phyloP scores from a whole-genome alignment of 2,888 invertebrate species.

The Acanthosepion lycidas region DNA sequence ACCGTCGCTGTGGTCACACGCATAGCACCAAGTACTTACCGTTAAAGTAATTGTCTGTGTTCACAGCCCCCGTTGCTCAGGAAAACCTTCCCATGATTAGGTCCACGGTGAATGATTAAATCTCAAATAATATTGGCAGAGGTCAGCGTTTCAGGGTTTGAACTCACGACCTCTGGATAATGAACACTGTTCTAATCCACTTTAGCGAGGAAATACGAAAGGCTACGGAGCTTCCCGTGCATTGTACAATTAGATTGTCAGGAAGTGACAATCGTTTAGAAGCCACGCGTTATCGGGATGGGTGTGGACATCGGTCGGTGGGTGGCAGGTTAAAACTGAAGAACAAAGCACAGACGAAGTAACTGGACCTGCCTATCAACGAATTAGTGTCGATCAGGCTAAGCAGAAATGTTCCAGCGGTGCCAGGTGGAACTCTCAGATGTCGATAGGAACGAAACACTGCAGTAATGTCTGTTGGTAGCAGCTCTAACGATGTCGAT shows the following conservation, averaged over 20 bases:
- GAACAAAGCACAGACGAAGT: background rate
- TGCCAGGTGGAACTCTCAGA: background rate
- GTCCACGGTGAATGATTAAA: background rate
- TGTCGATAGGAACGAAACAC: too few species aligned
- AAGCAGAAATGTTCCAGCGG: background rate
- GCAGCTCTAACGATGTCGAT: too few species aligned
- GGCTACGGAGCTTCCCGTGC: background rate
- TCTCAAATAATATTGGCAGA: background rate
- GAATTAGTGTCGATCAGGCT: background rate
- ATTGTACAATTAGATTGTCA: background rate
- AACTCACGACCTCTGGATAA: background rate
- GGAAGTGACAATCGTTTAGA: background rate
- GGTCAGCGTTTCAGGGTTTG: background rate
- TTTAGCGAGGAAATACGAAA: background rate
- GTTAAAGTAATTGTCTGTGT: background rate
- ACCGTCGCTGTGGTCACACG: background rate
- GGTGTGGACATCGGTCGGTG: background rate
- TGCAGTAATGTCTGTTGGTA: too few species aligned
- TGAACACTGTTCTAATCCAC: constrained; percentile 2
- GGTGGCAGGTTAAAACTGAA: background rate
- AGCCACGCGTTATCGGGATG: background rate
- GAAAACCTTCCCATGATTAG: background rate
- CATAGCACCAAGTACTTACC: background rate
- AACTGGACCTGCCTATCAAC: background rate
- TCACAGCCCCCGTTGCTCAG: background rate